Evolutionary conservation across 2,113 vertebrate species (phyloP), one percentile per base, ranked within the genome.

Genomic region (Ramphastos sulfuratus): DNA sequence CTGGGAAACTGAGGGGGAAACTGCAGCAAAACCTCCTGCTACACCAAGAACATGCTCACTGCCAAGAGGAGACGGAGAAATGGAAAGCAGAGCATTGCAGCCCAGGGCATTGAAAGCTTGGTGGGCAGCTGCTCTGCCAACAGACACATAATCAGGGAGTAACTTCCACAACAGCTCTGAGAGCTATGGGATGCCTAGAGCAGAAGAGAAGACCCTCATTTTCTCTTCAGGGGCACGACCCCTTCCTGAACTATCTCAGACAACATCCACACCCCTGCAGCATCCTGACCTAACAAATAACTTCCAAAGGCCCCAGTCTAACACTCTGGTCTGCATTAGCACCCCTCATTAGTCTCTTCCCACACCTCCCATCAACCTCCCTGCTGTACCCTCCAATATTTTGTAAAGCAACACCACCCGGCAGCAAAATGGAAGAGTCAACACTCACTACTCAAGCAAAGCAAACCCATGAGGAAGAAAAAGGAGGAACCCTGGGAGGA

Each of bases 271-370:
- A 63, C 4, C 1, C 8, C 52, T 24, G 55, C 60, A 73, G 27
- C 42, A 82, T 23, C 39, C 4, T 16, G 4, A n/a, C n/a, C 59
- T 18, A 31, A 64, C 27, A 23, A 33, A 52, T 1, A 3, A 24
- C 48, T 76, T 61, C 31, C 52, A 67, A 63, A 71, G n/a, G 17
- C 35, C 44, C 24, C 31, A 54, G 39, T 9, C 33, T 20, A 21
- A 70, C 0, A 1, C 16, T 67, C 2, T 14, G 3, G 12, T 10
- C 44, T 33, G 2, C 1, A 1, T 2, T 23, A 21, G 46, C 12
- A 59, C 31, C 25, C 19, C 33, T n/a, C 15, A 2, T n/a, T 21
- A 50, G 8, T 2, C 28, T 50, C 70, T 87, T 60, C 31, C 17
- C 44, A 21, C 16, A 69, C 2, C 9, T 31, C 35, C 19, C 23